Percentiles rank a stretch among this genome's conserved stretches.
Conservation (phyloP, 2,888 invertebrate species). For the Gisinianus flammeolus region DNA sequence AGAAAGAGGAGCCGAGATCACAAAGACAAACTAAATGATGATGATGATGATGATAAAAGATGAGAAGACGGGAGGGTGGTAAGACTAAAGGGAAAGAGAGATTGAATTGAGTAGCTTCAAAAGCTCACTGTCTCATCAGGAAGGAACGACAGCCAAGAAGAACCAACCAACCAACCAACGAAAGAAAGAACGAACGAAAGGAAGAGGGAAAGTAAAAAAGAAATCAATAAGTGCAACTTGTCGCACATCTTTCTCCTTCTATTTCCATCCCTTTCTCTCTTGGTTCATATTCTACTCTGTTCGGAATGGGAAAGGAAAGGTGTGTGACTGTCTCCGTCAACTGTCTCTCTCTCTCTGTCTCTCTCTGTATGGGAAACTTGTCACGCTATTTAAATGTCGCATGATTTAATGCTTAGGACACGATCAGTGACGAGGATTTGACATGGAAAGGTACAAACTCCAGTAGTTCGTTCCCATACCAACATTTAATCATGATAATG, state of each 20-base stretch:
- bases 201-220: constrained; percentile 39
- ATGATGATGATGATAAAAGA: constrained; percentile 1
- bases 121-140: neutral
- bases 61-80: constrained; percentile 10
- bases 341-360: neutral
- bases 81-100: neutral
- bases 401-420: constrained; percentile 43
- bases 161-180: neutral
- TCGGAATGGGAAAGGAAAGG: neutral
- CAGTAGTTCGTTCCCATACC: constrained; percentile 9
- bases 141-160: neutral
- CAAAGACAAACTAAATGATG: no score
- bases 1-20: constrained; percentile 9
- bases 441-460: constrained; percentile 35
- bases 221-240: constrained; percentile 50
- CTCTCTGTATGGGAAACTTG: neutral
- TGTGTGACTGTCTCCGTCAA: constrained; percentile 2
- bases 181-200: constrained; percentile 17
- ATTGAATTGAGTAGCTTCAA: constrained; percentile 3
- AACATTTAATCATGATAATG: constrained; percentile 38
- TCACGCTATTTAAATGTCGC: constrained; percentile 39
- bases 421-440: constrained; percentile 43
- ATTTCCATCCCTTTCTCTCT: neutral
- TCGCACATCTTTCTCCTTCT: constrained; percentile 18
- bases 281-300: neutral